These are phyloP conservation scores for Procambarus virginalis DNA, from an alignment of 1,140 invertebrate species.

Conservation along the genomic window DNA sequence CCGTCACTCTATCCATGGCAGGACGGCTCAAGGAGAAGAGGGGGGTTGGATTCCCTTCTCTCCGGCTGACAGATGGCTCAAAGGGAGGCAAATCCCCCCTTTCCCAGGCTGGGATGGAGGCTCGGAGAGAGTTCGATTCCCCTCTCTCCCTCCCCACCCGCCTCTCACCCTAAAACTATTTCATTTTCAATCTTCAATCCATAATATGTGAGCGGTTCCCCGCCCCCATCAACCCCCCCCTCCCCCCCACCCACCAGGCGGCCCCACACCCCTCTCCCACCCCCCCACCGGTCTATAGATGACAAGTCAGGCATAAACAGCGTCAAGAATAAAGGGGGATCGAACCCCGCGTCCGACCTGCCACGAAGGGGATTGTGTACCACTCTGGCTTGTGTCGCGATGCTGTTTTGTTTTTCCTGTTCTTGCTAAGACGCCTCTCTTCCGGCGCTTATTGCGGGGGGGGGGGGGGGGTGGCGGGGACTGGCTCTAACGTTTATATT, in stretches of 20 bases:
- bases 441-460: not conserved
- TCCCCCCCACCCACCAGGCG: not conserved
- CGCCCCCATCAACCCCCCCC: not conserved
- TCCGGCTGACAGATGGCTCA: no score
- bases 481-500: no score
- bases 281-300: conserved; percentile 34
- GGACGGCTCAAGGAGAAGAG: no score
- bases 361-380: conserved; percentile 9
- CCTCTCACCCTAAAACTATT: conserved; percentile 28
- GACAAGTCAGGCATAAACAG: conserved; percentile 56
- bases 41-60: no score
- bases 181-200: conserved; percentile 52
- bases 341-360: conserved; percentile 9
- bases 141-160: not conserved
- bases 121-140: no score
- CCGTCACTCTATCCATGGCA: no score
- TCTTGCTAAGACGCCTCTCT: not conserved
- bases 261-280: not conserved
- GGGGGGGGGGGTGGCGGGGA: no score
- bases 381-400: not conserved
- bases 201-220: conserved; percentile 18
- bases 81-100: no score
- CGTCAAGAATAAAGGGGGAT: conserved; percentile 46
- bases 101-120: no score
- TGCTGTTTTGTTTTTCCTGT: not conserved